These are phyloP conservation scores for Punctoribates punctum DNA, from an alignment of 2,888 invertebrate species.

Conservation along the genomic window DNA sequence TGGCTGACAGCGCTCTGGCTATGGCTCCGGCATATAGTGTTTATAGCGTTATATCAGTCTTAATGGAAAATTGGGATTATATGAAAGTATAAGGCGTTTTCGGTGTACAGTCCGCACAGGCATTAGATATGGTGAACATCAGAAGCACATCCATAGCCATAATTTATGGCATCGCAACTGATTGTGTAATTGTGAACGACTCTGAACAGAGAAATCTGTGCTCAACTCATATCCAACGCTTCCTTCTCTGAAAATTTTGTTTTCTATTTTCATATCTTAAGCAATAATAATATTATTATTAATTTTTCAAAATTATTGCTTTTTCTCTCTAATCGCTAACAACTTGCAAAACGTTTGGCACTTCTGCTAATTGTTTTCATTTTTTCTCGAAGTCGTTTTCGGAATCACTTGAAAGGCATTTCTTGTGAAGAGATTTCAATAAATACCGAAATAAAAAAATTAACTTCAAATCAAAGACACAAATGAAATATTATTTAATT, in stretches of 20 bases:
- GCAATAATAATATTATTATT: conserved; percentile 9
- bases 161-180: conserved; percentile 30
- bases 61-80: conserved; percentile 36
- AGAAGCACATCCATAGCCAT: conserved; percentile 25
- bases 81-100: conserved; percentile 19
- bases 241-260: not conserved
- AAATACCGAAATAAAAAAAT: no score
- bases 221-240: not conserved
- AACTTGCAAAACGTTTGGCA: not conserved
- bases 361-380: not conserved
- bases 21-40: conserved; percentile 19
- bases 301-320: conserved; percentile 11
- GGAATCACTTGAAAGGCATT: no score
- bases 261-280: conserved; percentile 14
- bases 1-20: not conserved
- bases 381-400: not conserved
- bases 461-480: no score
- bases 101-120: not conserved
- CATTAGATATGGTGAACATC: conserved; percentile 24
- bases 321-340: not conserved
- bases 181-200: conserved; percentile 10
- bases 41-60: conserved; percentile 26
- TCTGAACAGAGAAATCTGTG: conserved; percentile 16
- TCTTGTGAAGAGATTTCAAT: no score
- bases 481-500: not conserved